These are phyloP conservation scores for Gymnoscelis rufifasciata DNA, from an alignment of 2,888 invertebrate genomes.

Conservation along the genomic window DNA sequence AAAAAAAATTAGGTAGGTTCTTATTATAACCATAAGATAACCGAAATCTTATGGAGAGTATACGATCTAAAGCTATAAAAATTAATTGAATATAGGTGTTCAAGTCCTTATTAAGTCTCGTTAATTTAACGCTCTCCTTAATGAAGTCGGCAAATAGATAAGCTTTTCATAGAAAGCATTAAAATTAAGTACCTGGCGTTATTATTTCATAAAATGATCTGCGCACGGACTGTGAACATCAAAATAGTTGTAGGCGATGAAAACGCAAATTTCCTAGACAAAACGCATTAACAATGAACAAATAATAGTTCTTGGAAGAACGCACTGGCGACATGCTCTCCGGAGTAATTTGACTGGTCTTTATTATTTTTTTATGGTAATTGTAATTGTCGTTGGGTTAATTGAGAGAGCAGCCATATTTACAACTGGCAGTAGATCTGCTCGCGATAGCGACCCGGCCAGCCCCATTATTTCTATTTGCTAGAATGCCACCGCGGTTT, in stretches of 20 bases:
- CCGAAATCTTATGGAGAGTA: too few species aligned
- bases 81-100: too few species aligned
- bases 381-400: conserved; percentile 66
- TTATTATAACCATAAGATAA: too few species aligned
- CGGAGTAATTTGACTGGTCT: conserved; percentile 58
- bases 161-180: too few species aligned
- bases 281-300: conserved; percentile 41
- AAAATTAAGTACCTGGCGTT: too few species aligned
- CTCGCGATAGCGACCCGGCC: conserved; percentile 47
- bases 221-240: too few species aligned
- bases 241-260: not conserved
- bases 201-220: conserved; percentile 8
- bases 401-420: conserved; percentile 65
- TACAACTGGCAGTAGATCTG: conserved; percentile 55
- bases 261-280: conserved; percentile 13
- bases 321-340: conserved; percentile 38
- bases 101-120: too few species aligned
- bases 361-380: conserved; percentile 72
- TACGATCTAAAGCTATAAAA: too few species aligned
- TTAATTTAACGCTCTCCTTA: too few species aligned
- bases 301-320: conserved; percentile 43
- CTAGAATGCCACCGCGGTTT: conserved; percentile 40
- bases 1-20: too few species aligned
- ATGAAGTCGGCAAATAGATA: too few species aligned
- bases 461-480: conserved; percentile 62